These are phyloP conservation scores for Azorinus chamasolen DNA, from an alignment of 2,888 invertebrate species.

Conservation along the genomic window DNA sequence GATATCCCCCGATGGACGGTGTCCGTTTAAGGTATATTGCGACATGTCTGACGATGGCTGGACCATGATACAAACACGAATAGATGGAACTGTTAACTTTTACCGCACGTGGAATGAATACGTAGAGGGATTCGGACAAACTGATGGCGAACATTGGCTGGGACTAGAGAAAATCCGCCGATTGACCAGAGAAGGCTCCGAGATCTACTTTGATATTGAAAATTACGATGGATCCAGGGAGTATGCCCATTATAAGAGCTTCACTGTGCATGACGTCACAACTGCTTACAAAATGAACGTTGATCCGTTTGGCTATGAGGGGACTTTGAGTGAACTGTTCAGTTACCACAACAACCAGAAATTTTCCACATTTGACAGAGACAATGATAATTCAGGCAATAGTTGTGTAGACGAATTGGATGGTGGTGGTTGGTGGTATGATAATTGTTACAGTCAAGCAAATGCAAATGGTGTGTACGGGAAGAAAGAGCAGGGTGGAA, in stretches of 20 bases:
- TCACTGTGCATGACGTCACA: too few relatives aligned
- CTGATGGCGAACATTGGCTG: too few relatives aligned
- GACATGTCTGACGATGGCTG: slow-evolving; percentile 39
- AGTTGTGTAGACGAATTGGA: slow-evolving; percentile 16
- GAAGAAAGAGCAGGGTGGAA: slow-evolving; percentile 27
- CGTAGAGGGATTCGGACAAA: too few relatives aligned
- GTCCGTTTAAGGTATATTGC: slow-evolving; percentile 47
- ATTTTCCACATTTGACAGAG: slow-evolving; percentile 49
- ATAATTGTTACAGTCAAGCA: slow-evolving; percentile 31
- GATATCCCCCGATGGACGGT: slow-evolving; percentile 44
- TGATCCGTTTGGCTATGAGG: slow-evolving; percentile 87
- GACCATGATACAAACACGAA: too few relatives aligned
- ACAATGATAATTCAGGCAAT: slow-evolving; percentile 18
- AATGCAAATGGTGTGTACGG: slow-evolving; percentile 42
- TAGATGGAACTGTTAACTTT: too few relatives aligned
- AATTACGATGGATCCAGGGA: too few relatives aligned
- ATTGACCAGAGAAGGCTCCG: too few relatives aligned
- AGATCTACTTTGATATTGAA: too few relatives aligned
- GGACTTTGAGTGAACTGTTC: too few relatives aligned
- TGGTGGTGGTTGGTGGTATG: slow-evolving; percentile 51
- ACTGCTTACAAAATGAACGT: slow-evolving; percentile 49
- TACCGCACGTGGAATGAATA: too few relatives aligned
- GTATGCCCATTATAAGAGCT: too few relatives aligned
- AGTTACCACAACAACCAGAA: slow-evolving; percentile 45
- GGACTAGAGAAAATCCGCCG: too few relatives aligned